A percentile compares a stretch with the other conserved stretches of the same genome.
phyloP scores from a whole-genome alignment of 30 jellyfish, hydroid and myxozoan species.

The Rhopilema esculentum region DNA sequence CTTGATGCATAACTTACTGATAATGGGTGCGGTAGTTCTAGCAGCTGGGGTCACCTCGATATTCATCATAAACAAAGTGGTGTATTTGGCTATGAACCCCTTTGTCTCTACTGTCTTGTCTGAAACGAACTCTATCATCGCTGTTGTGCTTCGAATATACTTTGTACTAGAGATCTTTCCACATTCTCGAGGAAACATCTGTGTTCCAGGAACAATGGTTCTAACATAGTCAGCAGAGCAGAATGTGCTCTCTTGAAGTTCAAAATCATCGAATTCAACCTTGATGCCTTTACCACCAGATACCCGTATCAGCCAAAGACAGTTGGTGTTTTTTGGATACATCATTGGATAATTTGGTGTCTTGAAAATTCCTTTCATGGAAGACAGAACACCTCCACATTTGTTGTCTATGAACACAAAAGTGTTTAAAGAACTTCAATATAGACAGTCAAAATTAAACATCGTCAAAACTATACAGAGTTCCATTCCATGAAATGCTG shows the following conservation, averaged over 20 bases:
- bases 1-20: neutral
- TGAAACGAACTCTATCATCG: slow-evolving; percentile 80
- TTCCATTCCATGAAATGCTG: too few relatives aligned
- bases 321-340: slow-evolving; percentile 57
- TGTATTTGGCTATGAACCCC: slow-evolving; percentile 71
- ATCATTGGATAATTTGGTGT: slow-evolving; percentile 74
- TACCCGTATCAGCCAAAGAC: slow-evolving; percentile 77
- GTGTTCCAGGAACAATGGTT: slow-evolving; percentile 6
- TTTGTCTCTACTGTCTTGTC: slow-evolving; percentile 35
- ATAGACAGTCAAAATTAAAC: neutral
- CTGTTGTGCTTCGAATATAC: slow-evolving; percentile 43
- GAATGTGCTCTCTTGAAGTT: slow-evolving; percentile 49
- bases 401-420: slow-evolving; percentile 39
- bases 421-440: too few relatives aligned
- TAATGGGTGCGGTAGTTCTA: neutral
- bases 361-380: slow-evolving; percentile 56
- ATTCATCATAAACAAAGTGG: neutral
- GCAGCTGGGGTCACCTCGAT: neutral
- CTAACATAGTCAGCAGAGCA: slow-evolving; percentile 71
- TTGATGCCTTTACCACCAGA: slow-evolving; percentile 55
- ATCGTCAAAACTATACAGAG: neutral
- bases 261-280: slow-evolving; percentile 52
- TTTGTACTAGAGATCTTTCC: slow-evolving; percentile 36
- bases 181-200: slow-evolving; percentile 31
- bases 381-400: slow-evolving; percentile 84